phyloP scores from a whole-genome alignment of 2,888 invertebrate species.

The Standfussiana lucernea region DNA sequence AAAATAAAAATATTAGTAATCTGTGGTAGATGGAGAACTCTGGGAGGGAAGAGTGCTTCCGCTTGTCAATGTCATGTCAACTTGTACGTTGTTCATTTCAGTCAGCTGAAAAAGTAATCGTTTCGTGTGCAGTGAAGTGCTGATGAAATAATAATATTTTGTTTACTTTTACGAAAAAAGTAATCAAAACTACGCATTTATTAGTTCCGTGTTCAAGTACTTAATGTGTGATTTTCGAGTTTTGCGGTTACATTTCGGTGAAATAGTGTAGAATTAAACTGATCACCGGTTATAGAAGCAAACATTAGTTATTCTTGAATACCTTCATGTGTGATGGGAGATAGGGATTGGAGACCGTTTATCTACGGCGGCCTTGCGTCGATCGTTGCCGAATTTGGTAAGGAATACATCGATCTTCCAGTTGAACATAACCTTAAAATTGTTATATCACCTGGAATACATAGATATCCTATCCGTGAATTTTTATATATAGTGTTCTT shows the following conservation, averaged over 20 bases:
- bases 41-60: background rate
- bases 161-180: conserved; percentile 9
- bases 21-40: background rate
- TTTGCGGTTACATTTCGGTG: background rate
- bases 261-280: conserved; percentile 15
- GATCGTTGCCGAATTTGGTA: conserved; percentile 98
- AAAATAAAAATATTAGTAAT: background rate
- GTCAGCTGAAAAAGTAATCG: conserved; percentile 26
- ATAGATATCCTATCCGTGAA: background rate
- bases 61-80: conserved; percentile 37
- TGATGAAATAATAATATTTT: conserved; percentile 38
- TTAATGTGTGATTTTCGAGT: background rate
- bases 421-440: conserved; percentile 63
- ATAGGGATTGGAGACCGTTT: conserved; percentile 97
- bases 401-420: conserved; percentile 68
- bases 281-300: conserved; percentile 56
- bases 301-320: conserved; percentile 42
- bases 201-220: conserved; percentile 6
- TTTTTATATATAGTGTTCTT: background rate
- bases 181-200: conserved; percentile 12
- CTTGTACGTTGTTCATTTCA: conserved; percentile 52
- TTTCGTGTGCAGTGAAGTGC: conserved; percentile 22
- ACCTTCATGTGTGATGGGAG: conserved; percentile 92
- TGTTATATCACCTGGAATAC: conserved; percentile 52
- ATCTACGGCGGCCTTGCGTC: conserved; percentile 98